Percentiles rank a stretch among this genome's conserved stretches.
Evolutionary conservation across 2,888 invertebrate genomes (phyloP).

Genomic region (Drosophila nr. fundita): DNA sequence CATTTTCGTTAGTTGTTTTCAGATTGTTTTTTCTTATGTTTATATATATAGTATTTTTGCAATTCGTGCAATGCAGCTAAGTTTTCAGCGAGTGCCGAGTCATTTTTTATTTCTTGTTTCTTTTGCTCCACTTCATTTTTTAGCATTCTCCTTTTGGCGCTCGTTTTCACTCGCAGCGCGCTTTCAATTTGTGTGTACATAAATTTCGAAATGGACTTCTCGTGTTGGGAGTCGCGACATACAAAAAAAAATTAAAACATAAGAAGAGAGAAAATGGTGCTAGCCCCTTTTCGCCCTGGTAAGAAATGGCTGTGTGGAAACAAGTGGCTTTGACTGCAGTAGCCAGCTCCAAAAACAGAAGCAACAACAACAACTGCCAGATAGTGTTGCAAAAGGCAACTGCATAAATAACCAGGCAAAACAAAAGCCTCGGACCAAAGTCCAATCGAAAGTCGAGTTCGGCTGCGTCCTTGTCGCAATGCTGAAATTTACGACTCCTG

Average conservation of each 20-base stretch:
- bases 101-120: slow-evolving; percentile 19
- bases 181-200: slow-evolving; percentile 78
- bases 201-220: slow-evolving; percentile 80
- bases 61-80: slow-evolving; percentile 65
- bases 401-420: slow-evolving; percentile 69
- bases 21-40: slow-evolving; percentile 19
- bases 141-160: slow-evolving; percentile 16
- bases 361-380: slow-evolving; percentile 32
- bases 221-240: slow-evolving; percentile 64
- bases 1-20: slow-evolving; percentile 38
- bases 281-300: neutral
- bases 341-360: slow-evolving; percentile 17
- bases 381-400: slow-evolving; percentile 57
- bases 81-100: slow-evolving; percentile 24
- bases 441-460: slow-evolving; percentile 63
- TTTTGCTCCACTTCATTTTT: slow-evolving; percentile 14
- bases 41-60: slow-evolving; percentile 20
- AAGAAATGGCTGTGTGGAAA: slow-evolving; percentile 62
- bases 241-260: slow-evolving; percentile 16
- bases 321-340: slow-evolving; percentile 55
- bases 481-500: slow-evolving; percentile 54
- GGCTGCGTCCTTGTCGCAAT: slow-evolving; percentile 37
- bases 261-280: slow-evolving; percentile 41
- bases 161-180: slow-evolving; percentile 46
- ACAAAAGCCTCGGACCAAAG: slow-evolving; percentile 45